Evolutionary conservation across 2,797 vertebrate genomes (phyloP), one percentile per base, ranked within the genome.

Genomic region (Threskiornis aethiopicus): DNA sequence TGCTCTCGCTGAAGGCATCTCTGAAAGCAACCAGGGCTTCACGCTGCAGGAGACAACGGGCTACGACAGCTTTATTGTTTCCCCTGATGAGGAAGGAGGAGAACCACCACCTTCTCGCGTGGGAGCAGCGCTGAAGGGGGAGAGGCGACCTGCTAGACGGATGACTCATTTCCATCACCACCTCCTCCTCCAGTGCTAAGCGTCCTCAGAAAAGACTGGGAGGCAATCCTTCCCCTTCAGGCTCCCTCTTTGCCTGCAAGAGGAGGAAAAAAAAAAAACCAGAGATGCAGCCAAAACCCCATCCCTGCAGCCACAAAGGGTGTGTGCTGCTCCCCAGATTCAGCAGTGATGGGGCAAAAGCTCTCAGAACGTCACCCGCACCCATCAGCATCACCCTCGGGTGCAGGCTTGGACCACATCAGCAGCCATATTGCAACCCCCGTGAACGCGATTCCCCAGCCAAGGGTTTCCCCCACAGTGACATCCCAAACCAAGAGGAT

Each of bases 81-180:
- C 52, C 64, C 65, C 65, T 77, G 92, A 16, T 1, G 66, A 49
- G 92, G 70, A 73, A 89, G 90, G 88, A 94, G 81, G 52, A 95
- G 84, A 92, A 41, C 25, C 85, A 44, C 44, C 94, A 49, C 89
- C 67, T 73, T 62, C 75, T 41, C 6, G 64, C 28, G 84, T 95
- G 92, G 95, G 92, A 97, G 93, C 67, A 35, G 81, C 3, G 11
- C 84, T 18, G 87, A 47, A 88, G 79, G 69, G 49, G 70, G 64
- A 90, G 93, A 94, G 90, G 54, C 11, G 25, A 94, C 79, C 95
- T 84, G 95, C 85, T 18, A 97, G 96, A 96, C 96, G 0, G 96
- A 81, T 96, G 96, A 94, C 13, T 96, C 96, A 96, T 25, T 87
- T n/a, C 87, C 87, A 94, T 47, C 2, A 0, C 35, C 93, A 80